A percentile compares a stretch with the other conserved stretches of the same genome.
Conservation (phyloP, 2,888 invertebrate genomes). For the Tolmerus cingulatus region DNA sequence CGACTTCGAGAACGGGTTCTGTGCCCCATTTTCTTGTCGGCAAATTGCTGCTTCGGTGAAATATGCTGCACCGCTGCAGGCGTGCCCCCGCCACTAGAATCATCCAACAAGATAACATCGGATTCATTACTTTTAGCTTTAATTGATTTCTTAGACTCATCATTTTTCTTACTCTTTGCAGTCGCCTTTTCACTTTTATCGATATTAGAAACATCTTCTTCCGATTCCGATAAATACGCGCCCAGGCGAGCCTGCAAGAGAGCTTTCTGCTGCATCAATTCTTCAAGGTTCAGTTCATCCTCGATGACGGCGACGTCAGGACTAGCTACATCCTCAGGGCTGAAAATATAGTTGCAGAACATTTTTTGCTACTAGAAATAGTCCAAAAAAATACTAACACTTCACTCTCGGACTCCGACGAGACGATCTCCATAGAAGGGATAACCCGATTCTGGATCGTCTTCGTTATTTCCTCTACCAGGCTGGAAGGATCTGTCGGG, state of each 20-base stretch:
- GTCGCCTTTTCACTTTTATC: conserved; percentile 51
- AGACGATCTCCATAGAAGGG: conserved; percentile 69
- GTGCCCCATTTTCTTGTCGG: conserved; percentile 49
- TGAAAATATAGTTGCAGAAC: conserved; percentile 14
- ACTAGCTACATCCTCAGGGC: conserved; percentile 70
- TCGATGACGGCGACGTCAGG: conserved; percentile 80
- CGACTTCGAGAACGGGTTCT: conserved; percentile 56
- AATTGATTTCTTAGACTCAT: conserved; percentile 49
- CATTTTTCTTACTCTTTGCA: conserved; percentile 47
- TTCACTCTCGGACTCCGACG: conserved; percentile 74
- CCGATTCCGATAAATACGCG: conserved; percentile 77
- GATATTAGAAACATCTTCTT: conserved; percentile 65
- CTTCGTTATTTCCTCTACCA: conserved; percentile 65
- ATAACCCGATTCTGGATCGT: conserved; percentile 61
- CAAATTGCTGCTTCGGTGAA: conserved; percentile 51
- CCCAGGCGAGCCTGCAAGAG: conserved; percentile 79
- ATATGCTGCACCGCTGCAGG: conserved; percentile 59
- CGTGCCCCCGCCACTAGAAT: conserved; percentile 69
- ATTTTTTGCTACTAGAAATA: neutral
- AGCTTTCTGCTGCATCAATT: conserved; percentile 89
- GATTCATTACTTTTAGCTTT: conserved; percentile 62
- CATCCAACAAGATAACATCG: conserved; percentile 72
- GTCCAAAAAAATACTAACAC: conserved; percentile 57
- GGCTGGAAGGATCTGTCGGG: conserved; percentile 64
- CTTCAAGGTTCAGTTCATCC: conserved; percentile 87